Percentiles rank a stretch among this genome's conserved stretches.
Evolutionary conservation across 2,113 vertebrate genomes (phyloP).

Genomic region (Actenoides hombroni): DNA sequence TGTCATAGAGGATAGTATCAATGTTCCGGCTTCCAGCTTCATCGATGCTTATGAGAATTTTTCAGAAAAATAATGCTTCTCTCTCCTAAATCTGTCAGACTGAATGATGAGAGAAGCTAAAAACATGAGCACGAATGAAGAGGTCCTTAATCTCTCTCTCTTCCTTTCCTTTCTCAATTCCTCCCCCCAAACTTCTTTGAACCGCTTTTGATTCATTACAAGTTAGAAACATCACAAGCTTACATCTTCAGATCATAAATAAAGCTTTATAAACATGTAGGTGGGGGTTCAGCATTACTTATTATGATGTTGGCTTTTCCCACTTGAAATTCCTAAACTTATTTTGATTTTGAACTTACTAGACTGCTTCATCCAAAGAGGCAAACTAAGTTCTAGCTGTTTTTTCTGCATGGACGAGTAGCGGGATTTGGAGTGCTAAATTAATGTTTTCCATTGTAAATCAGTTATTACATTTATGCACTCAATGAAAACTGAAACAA

Average conservation of each 20-base stretch:
- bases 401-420: not conserved
- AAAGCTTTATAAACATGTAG: not conserved
- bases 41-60: not conserved
- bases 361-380: not conserved
- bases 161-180: not conserved
- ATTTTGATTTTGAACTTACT: not conserved
- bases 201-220: not conserved
- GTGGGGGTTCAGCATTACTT: not conserved
- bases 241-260: not conserved
- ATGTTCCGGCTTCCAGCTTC: not conserved
- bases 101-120: not conserved
- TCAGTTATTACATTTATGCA: not conserved
- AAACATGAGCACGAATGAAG: not conserved
- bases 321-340: not conserved
- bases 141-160: not conserved
- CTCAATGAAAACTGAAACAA: not conserved
- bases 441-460: slow-evolving; percentile 25
- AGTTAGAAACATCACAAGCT: not conserved
- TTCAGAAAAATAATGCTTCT: not conserved
- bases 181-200: not conserved
- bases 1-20: not conserved
- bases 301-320: not conserved
- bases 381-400: not conserved
- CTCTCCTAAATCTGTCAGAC: not conserved
- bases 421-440: not conserved